Evolutionary conservation across 2,888 invertebrate species (phyloP).

Genomic region (Cheilosia vulpina): DNA sequence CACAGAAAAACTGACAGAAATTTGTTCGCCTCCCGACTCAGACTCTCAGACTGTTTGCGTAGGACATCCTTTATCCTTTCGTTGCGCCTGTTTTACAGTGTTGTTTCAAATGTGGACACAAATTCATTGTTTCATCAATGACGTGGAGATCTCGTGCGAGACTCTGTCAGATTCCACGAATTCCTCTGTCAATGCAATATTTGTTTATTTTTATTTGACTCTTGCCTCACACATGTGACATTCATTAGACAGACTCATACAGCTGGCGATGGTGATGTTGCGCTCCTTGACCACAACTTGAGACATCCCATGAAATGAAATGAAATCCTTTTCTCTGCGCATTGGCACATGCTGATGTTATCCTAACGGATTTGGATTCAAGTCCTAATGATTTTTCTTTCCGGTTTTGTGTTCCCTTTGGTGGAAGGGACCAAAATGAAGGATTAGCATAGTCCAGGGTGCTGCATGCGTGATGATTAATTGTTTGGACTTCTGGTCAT

Average conservation of each 20-base stretch:
- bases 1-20: constrained; percentile 42
- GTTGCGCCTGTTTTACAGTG: constrained; percentile 22
- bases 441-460: constrained; percentile 23
- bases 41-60: constrained; percentile 5
- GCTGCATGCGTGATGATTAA: constrained; percentile 55
- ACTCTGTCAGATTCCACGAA: constrained; percentile 46
- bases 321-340: constrained; percentile 47
- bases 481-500: constrained; percentile 66
- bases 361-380: constrained; percentile 51
- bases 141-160: constrained; percentile 24
- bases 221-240: constrained; percentile 52
- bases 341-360: constrained; percentile 67
- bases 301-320: constrained; percentile 52
- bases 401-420: constrained; percentile 48
- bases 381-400: constrained; percentile 67
- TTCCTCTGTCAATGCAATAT: constrained; percentile 62
- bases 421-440: constrained; percentile 4
- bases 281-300: constrained; percentile 70
- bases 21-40: constrained; percentile 2
- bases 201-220: constrained; percentile 71
- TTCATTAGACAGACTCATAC: constrained; percentile 46
- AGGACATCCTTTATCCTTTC: constrained; percentile 19
- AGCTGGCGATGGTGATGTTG: constrained; percentile 51
- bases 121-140: constrained; percentile 44
- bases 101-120: constrained; percentile 31